Base-by-base conservation (phyloP, 1,140 invertebrate genomes). In the Micrasema longulum region DNA sequence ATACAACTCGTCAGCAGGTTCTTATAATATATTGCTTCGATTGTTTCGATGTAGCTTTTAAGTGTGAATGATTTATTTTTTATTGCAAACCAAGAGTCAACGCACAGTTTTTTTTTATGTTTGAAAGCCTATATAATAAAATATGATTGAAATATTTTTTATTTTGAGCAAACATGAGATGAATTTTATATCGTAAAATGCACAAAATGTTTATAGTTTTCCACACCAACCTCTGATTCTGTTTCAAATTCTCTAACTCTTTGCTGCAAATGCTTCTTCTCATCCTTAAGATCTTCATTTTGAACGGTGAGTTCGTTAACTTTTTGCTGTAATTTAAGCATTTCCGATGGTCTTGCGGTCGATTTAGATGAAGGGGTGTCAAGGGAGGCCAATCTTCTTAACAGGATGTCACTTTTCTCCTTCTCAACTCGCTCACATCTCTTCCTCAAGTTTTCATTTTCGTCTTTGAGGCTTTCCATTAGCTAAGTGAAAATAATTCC, bases 321-420 rank as follows among this genome's bases (percentile, higher is more conserved):
- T 84, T 94, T 94, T 78, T 93, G 91, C 77, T 94, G 91, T 10
- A 95, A 79, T 79, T 92, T 92, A 16, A 91, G 80, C 2, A 89
- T 89, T 79, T 92, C 91, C 5, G 89, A 89, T 18, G 89, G 88
- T 22, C 85, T 78, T 3, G 86, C 84, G 0, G 89, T 87, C 1
- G 89, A 91, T 68, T 90, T 89, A 77, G 89, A 89, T 1, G 92
- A 88, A n/a, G 88, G 86, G 0, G 90, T 89, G 73, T 95, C 92
- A 79, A 94, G 90, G 7, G 90, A 90, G 7, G 92, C 88, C 47
- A 95, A 80, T 69, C 92, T 86, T 74, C 93, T 83, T 16, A 95
- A 81, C 50, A 95, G 78, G 73, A 97, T 91, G 76, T 96, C 94
- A 77, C 91, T 94, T 78, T 96, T 96, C 78, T 96, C 94, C 65